phyloP scores from a whole-genome alignment of 2,113 vertebrate genomes.

The Melanostigma gelatinosum region DNA sequence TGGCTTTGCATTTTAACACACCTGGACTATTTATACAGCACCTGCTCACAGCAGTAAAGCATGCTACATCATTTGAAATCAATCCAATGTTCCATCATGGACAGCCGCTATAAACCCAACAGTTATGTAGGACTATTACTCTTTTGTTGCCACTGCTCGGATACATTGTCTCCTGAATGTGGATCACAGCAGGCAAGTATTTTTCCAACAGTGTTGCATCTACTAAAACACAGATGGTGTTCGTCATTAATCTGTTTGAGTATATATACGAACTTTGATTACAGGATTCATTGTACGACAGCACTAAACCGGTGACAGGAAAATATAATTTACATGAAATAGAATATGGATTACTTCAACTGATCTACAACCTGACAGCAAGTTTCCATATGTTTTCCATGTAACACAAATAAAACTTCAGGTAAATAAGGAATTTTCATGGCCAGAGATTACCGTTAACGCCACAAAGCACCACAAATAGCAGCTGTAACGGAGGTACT shows the following conservation, averaged over 20 bases:
- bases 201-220: constrained; percentile 1
- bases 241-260: not conserved
- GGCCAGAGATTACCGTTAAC: not conserved
- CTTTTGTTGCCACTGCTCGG: not conserved
- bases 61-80: not conserved
- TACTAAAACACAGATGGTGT: constrained; percentile 1
- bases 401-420: not conserved
- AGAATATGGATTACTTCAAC: not conserved
- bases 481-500: not conserved
- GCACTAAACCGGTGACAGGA: not conserved
- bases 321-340: not conserved
- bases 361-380: not conserved
- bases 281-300: not conserved
- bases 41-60: constrained; percentile 17
- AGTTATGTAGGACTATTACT: not conserved
- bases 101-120: not conserved
- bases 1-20: constrained; percentile 26
- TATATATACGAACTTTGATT: constrained; percentile 1
- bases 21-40: constrained; percentile 13
- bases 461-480: constrained; percentile 1
- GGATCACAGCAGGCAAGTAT: not conserved
- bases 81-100: not conserved
- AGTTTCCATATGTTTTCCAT: not conserved
- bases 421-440: not conserved
- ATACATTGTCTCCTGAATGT: not conserved